Base-by-base conservation (phyloP, 64 coral and sea anemone genomes). In the Porites australiensis region DNA sequence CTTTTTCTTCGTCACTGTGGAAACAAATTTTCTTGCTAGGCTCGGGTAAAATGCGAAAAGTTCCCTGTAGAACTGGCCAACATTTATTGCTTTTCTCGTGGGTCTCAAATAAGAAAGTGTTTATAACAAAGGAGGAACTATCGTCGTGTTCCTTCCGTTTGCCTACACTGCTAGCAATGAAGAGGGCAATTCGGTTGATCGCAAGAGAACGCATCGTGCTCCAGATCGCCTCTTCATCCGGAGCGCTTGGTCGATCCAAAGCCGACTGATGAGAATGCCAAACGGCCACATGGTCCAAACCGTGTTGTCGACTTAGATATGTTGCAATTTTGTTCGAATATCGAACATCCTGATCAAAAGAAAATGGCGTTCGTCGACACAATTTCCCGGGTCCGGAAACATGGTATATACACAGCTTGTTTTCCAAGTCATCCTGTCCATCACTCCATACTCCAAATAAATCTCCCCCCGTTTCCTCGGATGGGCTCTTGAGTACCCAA, bases 281-380 rank as follows among this genome's bases (percentile, higher is more conserved):
- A 75, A 75, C 44, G 5, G 72, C 72, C 12, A 75, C 72, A 50
- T 75, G 72, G 3, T 75, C 72, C 12, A 75, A 49, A 46, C 45
- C 44, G 15, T 50, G 46, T 7, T 76, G 45, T 44, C 16, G 13
- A 49, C 14, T 48, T 16, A 74, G 14, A 74, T 74, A 74, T 50
- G 13, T 5, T 8, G 46, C 73, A 44, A 52, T 50, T 76, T 48
- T 48, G 7, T 47, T 76, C 73, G 73, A 44, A 50, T 76, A 76
- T 76, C 73, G 45, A 76, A 76, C 73, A 15, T 76, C 73, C 47
- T 76, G 73, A 50, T 76, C 45, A 76, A 76, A 76, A 20, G 73
- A 76, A 76, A 76, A 76, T 16, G 73, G 48, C 0, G 73, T 76
- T 50, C 73, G 45, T 15, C 45, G 47, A 52, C 73, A 76, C 8